Evolutionary conservation across 2,888 invertebrate species (phyloP).

Genomic region (Orchesellides sinensis): DNA sequence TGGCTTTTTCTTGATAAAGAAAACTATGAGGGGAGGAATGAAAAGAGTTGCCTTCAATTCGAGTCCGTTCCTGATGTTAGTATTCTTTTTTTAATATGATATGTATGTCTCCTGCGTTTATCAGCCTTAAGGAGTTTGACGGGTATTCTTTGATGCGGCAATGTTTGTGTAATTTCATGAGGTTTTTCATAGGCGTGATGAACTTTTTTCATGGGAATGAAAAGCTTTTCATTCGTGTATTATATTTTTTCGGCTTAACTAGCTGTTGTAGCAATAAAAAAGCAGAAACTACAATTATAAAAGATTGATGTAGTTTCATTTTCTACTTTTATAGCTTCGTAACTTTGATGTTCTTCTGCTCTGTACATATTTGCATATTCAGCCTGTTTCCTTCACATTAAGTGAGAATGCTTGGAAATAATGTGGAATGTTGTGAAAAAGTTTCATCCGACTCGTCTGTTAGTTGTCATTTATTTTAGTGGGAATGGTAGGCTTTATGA

Average conservation of each 20-base stretch:
- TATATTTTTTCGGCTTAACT: conserved; percentile 32
- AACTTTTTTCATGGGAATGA: conserved; percentile 53
- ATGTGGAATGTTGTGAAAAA: conserved; percentile 48
- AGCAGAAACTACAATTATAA: conserved; percentile 60
- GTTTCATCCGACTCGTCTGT: conserved; percentile 1
- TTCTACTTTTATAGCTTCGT: conserved; percentile 58
- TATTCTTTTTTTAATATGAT: conserved; percentile 49
- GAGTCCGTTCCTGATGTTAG: conserved; percentile 33
- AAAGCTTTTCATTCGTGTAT: conserved; percentile 24
- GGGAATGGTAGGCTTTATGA: conserved; percentile 39
- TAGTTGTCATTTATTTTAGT: conserved; percentile 47
- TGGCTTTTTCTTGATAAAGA: conserved; percentile 31
- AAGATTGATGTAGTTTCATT: conserved; percentile 64
- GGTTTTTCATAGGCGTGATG: conserved; percentile 44
- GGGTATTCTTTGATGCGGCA: conserved; percentile 54
- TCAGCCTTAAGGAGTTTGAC: conserved; percentile 51
- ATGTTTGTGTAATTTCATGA: conserved; percentile 60
- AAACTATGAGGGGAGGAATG: conserved; percentile 22
- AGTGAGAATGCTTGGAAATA: conserved; percentile 50
- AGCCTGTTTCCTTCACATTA: conserved; percentile 54
- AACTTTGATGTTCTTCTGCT: conserved; percentile 54
- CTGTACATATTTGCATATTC: conserved; percentile 58
- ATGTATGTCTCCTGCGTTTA: conserved; percentile 17
- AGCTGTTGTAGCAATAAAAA: conserved; percentile 58
- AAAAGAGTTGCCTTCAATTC: conserved; percentile 54